Evolutionary conservation across 2,888 invertebrate genomes (phyloP).

Genomic region (Blera fallax): DNA sequence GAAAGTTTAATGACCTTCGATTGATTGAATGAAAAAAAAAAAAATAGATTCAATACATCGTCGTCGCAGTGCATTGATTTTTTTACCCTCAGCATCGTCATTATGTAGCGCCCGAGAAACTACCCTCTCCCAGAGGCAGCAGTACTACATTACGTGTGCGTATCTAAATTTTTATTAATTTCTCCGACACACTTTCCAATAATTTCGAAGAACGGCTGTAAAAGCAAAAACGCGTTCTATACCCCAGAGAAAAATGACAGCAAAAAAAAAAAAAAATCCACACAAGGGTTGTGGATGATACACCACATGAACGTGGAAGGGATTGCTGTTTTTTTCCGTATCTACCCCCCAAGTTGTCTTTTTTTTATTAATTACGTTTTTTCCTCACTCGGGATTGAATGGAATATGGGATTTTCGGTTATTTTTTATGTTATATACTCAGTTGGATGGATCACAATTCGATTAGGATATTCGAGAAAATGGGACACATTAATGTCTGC

Average conservation of each 20-base stretch:
- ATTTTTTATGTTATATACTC: conserved; percentile 32
- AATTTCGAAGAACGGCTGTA: conserved; percentile 24
- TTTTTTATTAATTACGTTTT: conserved; percentile 69
- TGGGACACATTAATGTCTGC: conserved; percentile 66
- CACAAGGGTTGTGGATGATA: conserved; percentile 28
- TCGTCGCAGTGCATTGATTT: background rate
- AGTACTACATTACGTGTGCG: conserved; percentile 37
- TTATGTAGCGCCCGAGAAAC: conserved; percentile 31
- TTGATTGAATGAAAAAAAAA: background rate
- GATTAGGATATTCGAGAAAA: conserved; percentile 64
- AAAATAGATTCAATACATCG: background rate
- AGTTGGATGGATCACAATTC: conserved; percentile 65
- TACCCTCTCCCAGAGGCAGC: conserved; percentile 33
- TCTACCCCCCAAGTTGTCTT: conserved; percentile 48
- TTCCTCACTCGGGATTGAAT: conserved; percentile 12
- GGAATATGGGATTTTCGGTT: conserved; percentile 36
- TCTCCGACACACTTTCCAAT: conserved; percentile 67
- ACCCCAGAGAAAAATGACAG: background rate
- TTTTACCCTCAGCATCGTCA: conserved; percentile 21
- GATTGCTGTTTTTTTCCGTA: conserved; percentile 24
- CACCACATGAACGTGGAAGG: background rate
- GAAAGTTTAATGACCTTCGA: conserved; percentile 45
- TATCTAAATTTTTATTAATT: conserved; percentile 70
- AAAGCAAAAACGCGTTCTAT: conserved; percentile 23
- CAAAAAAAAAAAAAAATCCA: conserved; percentile 34